Evolutionary conservation across 2,888 invertebrate species (phyloP), one percentile per base, ranked within the genome.

Genomic region (Noctua fimbriata): DNA sequence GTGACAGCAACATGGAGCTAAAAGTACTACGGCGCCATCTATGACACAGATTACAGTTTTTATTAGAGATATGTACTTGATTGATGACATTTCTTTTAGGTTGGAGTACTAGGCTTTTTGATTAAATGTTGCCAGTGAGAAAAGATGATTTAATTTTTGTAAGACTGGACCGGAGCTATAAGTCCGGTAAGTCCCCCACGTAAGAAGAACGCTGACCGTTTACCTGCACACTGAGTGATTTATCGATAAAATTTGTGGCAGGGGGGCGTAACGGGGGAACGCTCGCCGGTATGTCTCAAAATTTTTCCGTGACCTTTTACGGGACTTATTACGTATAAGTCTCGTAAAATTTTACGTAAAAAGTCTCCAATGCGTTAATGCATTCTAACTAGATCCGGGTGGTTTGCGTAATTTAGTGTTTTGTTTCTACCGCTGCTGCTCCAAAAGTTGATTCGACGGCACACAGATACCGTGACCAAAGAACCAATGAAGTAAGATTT

Each of bases 41-140:
- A 36, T 36, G 36, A 36, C 36, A 36, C 36, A 36, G 36, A 3
- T 36, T 36, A 36, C 36, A 36, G 36, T 36, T 36, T 36, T 36
- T 36, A 36, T 36, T 36, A 4, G 4, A 4, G 36, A 5, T 36
- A 5, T n/a, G 36, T 3, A 36, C 36, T 36, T 36, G 36, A 24
- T 41, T 66, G 28, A 4, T 73, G 66, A 74, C 74, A 78, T 24
- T 69, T 63, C 21, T 79, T 63, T 36, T 16, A 52, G 0, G 16
- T 49, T 60, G 2, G 69, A 44, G 4, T 70, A 73, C 32, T 69
- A 44, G 79, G 58, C 24, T 60, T 83, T 82, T 83, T n/a, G 24
- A 1, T 16, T 7, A 1, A 24, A 21, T 60, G 69, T 55, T 55
- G 18, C 28, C 66, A 58, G 58, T 49, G n/a, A 52, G 44, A n/a